These are phyloP conservation scores for Prionailurus viverrinus DNA, from an alignment of 2,113 vertebrate genomes.

Conservation along the genomic window DNA sequence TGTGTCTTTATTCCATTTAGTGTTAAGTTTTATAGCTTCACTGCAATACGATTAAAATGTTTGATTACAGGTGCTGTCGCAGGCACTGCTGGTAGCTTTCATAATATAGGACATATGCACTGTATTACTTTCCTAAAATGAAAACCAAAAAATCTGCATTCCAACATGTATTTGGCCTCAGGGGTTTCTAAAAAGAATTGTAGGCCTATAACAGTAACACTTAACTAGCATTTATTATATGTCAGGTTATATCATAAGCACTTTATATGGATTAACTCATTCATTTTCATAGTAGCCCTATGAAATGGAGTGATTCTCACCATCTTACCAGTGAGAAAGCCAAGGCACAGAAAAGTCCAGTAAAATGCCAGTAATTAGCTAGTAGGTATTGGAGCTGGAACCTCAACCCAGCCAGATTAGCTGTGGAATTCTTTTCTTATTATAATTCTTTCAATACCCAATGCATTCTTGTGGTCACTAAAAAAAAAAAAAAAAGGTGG, in stretches of 20 bases:
- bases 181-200: neutral
- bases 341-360: neutral
- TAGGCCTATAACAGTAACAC: neutral
- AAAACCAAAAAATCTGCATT: neutral
- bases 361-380: neutral
- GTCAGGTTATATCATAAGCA: neutral
- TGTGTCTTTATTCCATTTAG: neutral
- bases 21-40: neutral
- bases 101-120: neutral
- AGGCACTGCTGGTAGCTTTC: neutral
- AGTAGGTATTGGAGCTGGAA: neutral
- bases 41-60: neutral
- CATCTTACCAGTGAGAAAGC: neutral
- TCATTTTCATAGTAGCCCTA: neutral
- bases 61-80: neutral
- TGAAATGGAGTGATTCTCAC: neutral
- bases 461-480: neutral
- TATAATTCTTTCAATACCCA: neutral
- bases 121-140: neutral
- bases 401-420: neutral
- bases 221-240: neutral
- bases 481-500: neutral
- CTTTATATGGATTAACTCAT: neutral
- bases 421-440: neutral
- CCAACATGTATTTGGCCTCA: neutral